Evolutionary conservation across 2,113 vertebrate species (phyloP), one percentile per base, ranked within the genome.

Genomic region (Psittacus erithacus): DNA sequence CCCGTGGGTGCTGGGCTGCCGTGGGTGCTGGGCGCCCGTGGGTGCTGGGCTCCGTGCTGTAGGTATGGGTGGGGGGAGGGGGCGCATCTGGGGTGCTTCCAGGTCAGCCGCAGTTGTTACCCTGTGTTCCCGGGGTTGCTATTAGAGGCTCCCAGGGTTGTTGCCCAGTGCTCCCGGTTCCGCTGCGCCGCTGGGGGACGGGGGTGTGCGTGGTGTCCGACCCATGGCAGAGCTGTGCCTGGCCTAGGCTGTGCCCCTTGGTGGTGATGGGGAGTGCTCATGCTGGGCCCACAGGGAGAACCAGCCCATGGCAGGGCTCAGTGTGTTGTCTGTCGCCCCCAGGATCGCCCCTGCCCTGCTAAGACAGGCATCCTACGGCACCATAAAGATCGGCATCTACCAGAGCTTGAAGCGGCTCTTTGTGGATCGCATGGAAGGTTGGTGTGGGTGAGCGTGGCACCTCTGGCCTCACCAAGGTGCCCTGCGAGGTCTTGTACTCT

Each of bases 311-410:
- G 24, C 4, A 2, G 52, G 27, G 53, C 15, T 82, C 55, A 82
- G 9, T 16, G 1, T 43, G 57, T 35, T 35, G 22, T 44, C 29
- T 0, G 25, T 57, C 53, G 10, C 25, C 47, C 41, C 3, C 0
- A 99, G 99, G 97, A 99, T 99, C 22, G 99, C 99, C 10, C 99
- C 99, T 0, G 99, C 99, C 1, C 96, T 99, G 70, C 95, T 99
- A 83, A 98, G 99, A 68, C 99, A 99, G 95, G 99, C 99, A 1
- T 99, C 99, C 1, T 99, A 99, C 2, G 99, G 99, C 90, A 99
- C 99, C 73, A 99, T 99, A 95, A 99, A 99, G 98, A 99, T 99
- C 9, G 99, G 99, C 63, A 99, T 99, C 25, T 99, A 99, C 96
- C 99, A 99, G 97, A 99, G 99, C 64, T 91, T 99, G 96, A 99